phyloP scores from a whole-genome alignment of 2,797 vertebrate species.

The Xenops minutus region DNA sequence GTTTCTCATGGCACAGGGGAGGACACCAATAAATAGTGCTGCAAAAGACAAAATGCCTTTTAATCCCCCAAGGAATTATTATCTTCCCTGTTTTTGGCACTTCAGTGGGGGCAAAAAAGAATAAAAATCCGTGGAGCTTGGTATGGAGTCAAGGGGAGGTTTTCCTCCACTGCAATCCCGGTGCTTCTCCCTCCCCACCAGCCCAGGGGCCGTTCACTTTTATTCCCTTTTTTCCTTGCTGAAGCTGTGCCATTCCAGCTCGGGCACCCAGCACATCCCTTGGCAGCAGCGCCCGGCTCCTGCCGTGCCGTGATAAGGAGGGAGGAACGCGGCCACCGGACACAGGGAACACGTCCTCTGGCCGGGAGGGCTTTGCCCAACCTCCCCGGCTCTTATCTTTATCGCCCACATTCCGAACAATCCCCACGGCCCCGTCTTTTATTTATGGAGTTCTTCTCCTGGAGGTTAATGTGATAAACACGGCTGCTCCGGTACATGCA shows the following conservation, averaged over 20 bases:
- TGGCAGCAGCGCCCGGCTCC: neutral
- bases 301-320: neutral
- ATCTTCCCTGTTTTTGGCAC: neutral
- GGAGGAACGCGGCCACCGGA: neutral
- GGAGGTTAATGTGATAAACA: neutral
- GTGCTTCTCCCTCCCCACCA: neutral
- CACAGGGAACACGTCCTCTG: neutral
- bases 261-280: neutral
- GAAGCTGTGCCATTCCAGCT: neutral
- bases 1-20: neutral
- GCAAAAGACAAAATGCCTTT: neutral
- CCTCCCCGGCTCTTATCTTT: slow-evolving; percentile 37
- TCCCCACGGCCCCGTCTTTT: neutral
- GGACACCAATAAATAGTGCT: neutral
- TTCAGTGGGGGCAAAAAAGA: neutral
- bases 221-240: neutral
- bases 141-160: neutral
- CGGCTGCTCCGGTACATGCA: neutral
- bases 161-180: accelerated
- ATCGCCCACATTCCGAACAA: neutral
- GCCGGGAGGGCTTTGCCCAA: neutral
- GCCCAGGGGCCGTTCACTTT: neutral
- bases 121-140: accelerated
- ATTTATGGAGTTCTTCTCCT: neutral
- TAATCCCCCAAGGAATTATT: neutral